phyloP scores from a whole-genome alignment of 2,113 vertebrate species.

The Dasyornis broadbenti region DNA sequence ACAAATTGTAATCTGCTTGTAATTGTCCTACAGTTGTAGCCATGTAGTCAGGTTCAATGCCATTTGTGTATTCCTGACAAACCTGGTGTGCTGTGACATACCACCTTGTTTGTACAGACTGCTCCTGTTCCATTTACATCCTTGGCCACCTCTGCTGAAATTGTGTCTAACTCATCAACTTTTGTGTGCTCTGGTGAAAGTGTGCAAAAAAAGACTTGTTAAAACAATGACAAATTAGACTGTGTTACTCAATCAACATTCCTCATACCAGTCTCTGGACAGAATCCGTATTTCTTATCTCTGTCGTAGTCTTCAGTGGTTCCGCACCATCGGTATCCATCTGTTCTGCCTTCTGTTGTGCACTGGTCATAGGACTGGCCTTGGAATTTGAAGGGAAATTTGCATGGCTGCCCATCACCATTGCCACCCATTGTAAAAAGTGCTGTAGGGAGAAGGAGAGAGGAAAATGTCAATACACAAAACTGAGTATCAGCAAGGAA shows the following conservation, averaged over 20 bases:
- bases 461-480: background rate
- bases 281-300: slow-evolving; percentile 92
- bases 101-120: fast-evolving
- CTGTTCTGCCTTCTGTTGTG: slow-evolving; percentile 88
- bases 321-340: slow-evolving; percentile 95
- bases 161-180: background rate
- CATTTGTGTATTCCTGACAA: background rate
- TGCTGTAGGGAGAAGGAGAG: slow-evolving; percentile 58
- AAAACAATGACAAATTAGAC: background rate
- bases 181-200: background rate
- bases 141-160: background rate
- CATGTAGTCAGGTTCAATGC: background rate
- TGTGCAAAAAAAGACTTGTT: background rate
- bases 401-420: slow-evolving; percentile 86
- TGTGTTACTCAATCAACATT: background rate
- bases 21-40: background rate
- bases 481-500: background rate
- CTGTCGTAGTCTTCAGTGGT: slow-evolving; percentile 94
- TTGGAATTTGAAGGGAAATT: slow-evolving; percentile 94
- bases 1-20: background rate
- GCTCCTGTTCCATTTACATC: background rate
- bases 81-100: background rate
- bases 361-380: slow-evolving; percentile 84
- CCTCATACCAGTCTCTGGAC: slow-evolving; percentile 87
- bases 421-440: slow-evolving; percentile 94